These are phyloP conservation scores for Oasisia sp. DNA, from an alignment of 2,888 invertebrate species.

Conservation along the genomic window DNA sequence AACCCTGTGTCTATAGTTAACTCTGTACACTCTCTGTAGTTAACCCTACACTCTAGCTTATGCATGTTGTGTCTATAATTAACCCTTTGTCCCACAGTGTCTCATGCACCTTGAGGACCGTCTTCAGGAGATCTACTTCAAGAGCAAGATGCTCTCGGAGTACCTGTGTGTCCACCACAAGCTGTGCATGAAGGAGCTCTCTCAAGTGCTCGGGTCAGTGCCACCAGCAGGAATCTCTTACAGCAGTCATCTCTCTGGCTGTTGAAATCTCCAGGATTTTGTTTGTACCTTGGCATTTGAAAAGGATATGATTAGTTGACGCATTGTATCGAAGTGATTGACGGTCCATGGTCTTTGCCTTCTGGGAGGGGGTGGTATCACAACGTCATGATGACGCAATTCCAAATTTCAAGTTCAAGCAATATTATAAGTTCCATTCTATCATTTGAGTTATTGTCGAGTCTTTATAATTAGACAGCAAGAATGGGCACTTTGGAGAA, in stretches of 20 bases:
- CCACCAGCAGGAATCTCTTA: slow-evolving; percentile 47
- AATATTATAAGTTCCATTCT: background rate
- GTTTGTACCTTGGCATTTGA: background rate
- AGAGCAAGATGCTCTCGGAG: slow-evolving; percentile 84
- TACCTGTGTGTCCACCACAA: slow-evolving; percentile 55
- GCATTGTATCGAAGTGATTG: too few species aligned
- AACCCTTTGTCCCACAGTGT: slow-evolving; percentile 71
- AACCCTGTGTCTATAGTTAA: too few species aligned
- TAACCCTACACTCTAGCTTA: too few species aligned
- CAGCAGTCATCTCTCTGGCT: slow-evolving; percentile 56
- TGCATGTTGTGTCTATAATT: background rate
- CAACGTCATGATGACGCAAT: background rate
- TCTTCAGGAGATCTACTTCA: slow-evolving; percentile 84
- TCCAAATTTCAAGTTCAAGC: background rate
- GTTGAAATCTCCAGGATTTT: background rate
- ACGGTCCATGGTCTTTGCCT: too few species aligned
- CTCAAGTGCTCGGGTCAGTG: slow-evolving; percentile 67
- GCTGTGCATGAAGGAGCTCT: slow-evolving; percentile 54
- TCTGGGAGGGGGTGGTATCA: too few species aligned
- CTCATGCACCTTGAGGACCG: slow-evolving; percentile 82
- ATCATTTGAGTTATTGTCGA: background rate
- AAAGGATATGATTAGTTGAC: background rate
- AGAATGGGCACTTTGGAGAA: too few species aligned
- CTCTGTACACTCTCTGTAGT: too few species aligned
- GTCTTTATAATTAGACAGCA: too few species aligned